These are phyloP conservation scores for Mystacides longicornis DNA, from an alignment of 2,888 invertebrate species.

Conservation along the genomic window DNA sequence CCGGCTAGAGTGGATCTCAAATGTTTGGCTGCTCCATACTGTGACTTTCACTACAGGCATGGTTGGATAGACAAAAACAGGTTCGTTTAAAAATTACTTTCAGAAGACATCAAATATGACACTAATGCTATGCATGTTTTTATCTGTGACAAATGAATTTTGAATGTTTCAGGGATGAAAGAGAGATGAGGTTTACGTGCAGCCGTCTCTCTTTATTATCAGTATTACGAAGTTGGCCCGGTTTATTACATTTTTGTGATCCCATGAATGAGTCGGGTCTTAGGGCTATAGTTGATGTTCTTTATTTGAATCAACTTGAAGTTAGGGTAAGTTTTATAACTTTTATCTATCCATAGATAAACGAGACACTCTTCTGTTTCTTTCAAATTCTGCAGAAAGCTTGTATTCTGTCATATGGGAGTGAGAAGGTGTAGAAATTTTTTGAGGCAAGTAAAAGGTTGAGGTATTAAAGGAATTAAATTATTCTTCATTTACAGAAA, in stretches of 20 bases:
- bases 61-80: slow-evolving; percentile 66
- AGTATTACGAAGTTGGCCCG: slow-evolving; percentile 86
- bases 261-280: slow-evolving; percentile 68
- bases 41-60: slow-evolving; percentile 77
- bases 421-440: too few relatives aligned
- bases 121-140: too few relatives aligned
- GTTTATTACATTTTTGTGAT: slow-evolving; percentile 79
- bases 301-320: slow-evolving; percentile 82
- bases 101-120: too few relatives aligned
- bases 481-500: slow-evolving; percentile 52
- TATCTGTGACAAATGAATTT: too few relatives aligned
- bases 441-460: too few relatives aligned
- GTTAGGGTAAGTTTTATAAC: slow-evolving; percentile 67
- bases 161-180: slow-evolving; percentile 56
- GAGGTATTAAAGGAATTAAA: too few relatives aligned
- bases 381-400: too few relatives aligned
- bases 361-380: too few relatives aligned
- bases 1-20: slow-evolving; percentile 73
- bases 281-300: slow-evolving; percentile 67
- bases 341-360: too few relatives aligned
- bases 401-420: too few relatives aligned
- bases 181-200: slow-evolving; percentile 77
- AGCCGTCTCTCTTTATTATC: slow-evolving; percentile 78
- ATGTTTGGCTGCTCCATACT: slow-evolving; percentile 87
- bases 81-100: too few relatives aligned